A percentile compares a stretch with the other conserved stretches of the same genome.
Conservation (phyloP, 1,140 invertebrate species). For the Drosophila virilis region DNA sequence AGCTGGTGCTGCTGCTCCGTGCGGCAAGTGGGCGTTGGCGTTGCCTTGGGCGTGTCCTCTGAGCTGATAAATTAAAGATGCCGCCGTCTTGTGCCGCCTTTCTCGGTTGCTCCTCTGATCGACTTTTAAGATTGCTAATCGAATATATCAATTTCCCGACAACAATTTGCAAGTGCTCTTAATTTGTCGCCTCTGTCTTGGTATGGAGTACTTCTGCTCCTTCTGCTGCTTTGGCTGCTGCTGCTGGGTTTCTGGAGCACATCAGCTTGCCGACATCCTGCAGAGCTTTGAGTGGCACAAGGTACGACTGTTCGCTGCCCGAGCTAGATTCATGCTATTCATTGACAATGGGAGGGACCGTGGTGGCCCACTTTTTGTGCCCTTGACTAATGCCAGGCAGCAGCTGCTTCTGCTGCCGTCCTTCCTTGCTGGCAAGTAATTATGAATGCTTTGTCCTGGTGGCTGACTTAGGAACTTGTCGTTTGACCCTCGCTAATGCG, state of each 20-base stretch:
- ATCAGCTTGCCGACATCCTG: conserved; percentile 67
- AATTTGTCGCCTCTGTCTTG: conserved; percentile 48
- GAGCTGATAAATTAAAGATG: conserved; percentile 61
- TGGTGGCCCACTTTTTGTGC: conserved; percentile 27
- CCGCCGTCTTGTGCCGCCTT: conserved; percentile 18
- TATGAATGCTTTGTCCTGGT: conserved; percentile 34
- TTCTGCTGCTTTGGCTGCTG: neutral
- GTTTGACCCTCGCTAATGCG: conserved; percentile 69
- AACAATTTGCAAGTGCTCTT: conserved; percentile 63
- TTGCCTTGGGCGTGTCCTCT: conserved; percentile 3
- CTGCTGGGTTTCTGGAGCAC: conserved; percentile 27
- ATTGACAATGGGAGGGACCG: conserved; percentile 25
- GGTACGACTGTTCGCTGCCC: conserved; percentile 39
- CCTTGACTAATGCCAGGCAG: conserved; percentile 63
- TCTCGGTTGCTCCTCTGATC: neutral
- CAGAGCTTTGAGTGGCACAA: conserved; percentile 47
- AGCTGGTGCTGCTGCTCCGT: conserved; percentile 11
- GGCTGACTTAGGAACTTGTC: conserved; percentile 74
- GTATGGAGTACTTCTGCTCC: neutral
- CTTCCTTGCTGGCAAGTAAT: conserved; percentile 27
- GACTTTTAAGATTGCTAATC: conserved; percentile 66
- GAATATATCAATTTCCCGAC: conserved; percentile 74
- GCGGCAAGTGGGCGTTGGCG: neutral
- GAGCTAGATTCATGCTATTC: conserved; percentile 50
- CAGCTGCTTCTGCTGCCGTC: conserved; percentile 15